A percentile compares a stretch with the other conserved stretches of the same genome.
phyloP scores from a whole-genome alignment of 1,140 invertebrate genomes.

The Leptopilina clavipes region DNA sequence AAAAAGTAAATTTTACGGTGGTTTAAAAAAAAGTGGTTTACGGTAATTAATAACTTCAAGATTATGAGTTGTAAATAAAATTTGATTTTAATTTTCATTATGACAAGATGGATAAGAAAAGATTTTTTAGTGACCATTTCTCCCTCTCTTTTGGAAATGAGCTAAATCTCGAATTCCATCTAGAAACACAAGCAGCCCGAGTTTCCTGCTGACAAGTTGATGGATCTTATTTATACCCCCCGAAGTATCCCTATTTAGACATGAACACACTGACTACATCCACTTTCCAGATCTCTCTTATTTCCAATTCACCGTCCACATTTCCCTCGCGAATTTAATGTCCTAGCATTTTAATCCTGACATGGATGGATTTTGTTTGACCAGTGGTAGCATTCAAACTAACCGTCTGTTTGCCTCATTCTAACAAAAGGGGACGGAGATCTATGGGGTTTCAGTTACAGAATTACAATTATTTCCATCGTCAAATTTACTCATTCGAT shows the following conservation, averaged over 20 bases:
- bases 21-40: no score
- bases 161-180: constrained; percentile 15
- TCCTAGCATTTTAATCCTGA: constrained; percentile 74
- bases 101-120: constrained; percentile 11
- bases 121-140: neutral
- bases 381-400: constrained; percentile 50
- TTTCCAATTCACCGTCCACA: constrained; percentile 59
- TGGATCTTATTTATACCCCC: constrained; percentile 72
- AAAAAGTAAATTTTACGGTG: neutral
- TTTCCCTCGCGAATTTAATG: constrained; percentile 68
- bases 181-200: constrained; percentile 40
- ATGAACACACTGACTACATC: constrained; percentile 51
- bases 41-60: no score
- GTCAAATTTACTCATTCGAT: no score
- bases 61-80: constrained; percentile 45
- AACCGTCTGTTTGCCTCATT: neutral
- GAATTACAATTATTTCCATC: constrained; percentile 14
- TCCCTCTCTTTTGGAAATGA: neutral
- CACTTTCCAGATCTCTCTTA: constrained; percentile 54
- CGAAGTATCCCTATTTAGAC: constrained; percentile 62
- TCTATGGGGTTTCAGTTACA: neutral
- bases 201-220: constrained; percentile 66
- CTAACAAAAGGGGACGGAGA: neutral
- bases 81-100: constrained; percentile 42
- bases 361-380: constrained; percentile 74